phyloP scores from a whole-genome alignment of 2,113 vertebrate genomes.

The Mionectes macconnelli region DNA sequence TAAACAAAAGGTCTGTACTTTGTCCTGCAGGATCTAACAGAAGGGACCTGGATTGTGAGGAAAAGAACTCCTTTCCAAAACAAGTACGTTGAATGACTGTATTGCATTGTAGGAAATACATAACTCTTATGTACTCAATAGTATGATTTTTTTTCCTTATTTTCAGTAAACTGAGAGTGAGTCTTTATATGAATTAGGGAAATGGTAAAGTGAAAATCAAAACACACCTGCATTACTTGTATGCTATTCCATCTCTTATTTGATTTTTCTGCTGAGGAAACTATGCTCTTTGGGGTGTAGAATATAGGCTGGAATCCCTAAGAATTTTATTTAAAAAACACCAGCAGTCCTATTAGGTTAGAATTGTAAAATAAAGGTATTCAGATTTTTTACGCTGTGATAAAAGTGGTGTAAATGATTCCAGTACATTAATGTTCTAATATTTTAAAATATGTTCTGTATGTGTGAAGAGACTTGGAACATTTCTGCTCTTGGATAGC shows the following conservation, averaged over 20 bases:
- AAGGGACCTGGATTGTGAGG: not conserved
- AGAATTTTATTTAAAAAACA: not conserved
- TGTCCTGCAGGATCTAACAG: not conserved
- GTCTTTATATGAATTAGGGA: not conserved
- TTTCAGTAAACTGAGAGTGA: not conserved
- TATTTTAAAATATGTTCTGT: not conserved
- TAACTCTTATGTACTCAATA: not conserved
- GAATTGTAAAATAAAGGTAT: not conserved
- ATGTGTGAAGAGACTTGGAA: not conserved
- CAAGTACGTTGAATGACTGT: not conserved
- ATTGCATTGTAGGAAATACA: not conserved
- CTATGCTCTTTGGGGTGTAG: not conserved
- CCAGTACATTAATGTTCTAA: not conserved
- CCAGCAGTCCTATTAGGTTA: not conserved
- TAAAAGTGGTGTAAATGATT: not conserved
- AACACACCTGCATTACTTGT: not conserved
- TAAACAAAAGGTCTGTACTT: not conserved
- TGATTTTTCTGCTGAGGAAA: not conserved
- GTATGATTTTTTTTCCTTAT: rapidly evolving
- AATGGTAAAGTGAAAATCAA: not conserved
- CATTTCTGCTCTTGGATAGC: not conserved
- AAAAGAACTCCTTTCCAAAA: not conserved
- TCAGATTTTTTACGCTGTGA: not conserved
- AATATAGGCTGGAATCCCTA: not conserved
- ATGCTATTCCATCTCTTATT: not conserved